These are phyloP conservation scores for Drosophila leontia DNA, from an alignment of 1,140 invertebrate species.

Conservation along the genomic window DNA sequence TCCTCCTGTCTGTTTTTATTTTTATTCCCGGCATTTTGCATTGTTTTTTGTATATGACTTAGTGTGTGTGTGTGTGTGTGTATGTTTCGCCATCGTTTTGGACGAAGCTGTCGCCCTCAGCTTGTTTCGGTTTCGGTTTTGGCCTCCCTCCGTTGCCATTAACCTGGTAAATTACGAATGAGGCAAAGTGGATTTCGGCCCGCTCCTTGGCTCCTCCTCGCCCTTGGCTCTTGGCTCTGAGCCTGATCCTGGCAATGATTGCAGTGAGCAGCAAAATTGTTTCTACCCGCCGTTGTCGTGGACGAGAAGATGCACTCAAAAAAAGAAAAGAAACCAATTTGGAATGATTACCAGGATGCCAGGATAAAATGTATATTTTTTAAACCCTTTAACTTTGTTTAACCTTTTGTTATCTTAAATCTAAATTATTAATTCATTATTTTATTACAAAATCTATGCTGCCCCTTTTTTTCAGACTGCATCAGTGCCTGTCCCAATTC, in stretches of 20 bases:
- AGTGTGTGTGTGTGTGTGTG: neutral
- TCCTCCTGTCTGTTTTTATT: neutral
- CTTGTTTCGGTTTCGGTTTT: slow-evolving; percentile 38
- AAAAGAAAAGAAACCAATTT: neutral
- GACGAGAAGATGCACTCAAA: neutral
- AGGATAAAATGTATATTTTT: too few relatives aligned
- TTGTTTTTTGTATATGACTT: slow-evolving; percentile 10
- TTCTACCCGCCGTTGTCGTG: slow-evolving; percentile 37
- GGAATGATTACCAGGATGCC: too few relatives aligned
- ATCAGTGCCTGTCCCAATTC: slow-evolving; percentile 7
- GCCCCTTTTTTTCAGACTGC: neutral
- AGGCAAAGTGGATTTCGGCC: slow-evolving; percentile 74
- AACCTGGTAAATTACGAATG: slow-evolving; percentile 77
- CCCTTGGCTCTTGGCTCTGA: slow-evolving; percentile 20
- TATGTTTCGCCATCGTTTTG: slow-evolving; percentile 14
- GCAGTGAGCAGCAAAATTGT: slow-evolving; percentile 73
- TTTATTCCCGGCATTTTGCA: slow-evolving; percentile 18
- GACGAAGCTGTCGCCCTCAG: slow-evolving; percentile 45
- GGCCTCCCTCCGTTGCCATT: slow-evolving; percentile 65
- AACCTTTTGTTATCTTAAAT: neutral
- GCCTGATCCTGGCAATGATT: slow-evolving; percentile 75
- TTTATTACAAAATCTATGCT: neutral
- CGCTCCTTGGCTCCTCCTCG: slow-evolving; percentile 8
- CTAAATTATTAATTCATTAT: neutral
- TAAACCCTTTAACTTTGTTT: neutral